Conservation (phyloP, 2,888 invertebrate genomes). For the Macropis europaea region DNA sequence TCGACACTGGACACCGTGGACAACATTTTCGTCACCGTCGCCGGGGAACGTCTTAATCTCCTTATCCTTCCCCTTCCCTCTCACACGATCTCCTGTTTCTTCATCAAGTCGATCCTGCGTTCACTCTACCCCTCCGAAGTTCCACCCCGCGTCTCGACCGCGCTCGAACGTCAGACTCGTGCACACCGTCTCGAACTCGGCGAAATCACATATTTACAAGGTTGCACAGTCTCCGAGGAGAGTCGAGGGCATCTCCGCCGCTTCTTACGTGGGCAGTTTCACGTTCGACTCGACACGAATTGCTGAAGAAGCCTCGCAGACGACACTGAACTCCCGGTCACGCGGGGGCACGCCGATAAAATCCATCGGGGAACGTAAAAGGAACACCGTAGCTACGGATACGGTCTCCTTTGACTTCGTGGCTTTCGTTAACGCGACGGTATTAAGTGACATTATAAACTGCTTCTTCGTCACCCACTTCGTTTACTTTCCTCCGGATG, state of each 20-base stretch:
- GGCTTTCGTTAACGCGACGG: conserved; percentile 37
- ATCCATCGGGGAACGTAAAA: conserved; percentile 38
- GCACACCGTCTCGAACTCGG: neutral
- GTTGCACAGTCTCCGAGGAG: neutral
- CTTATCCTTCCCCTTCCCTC: neutral
- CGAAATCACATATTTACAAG: conserved; percentile 9
- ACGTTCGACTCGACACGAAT: conserved; percentile 8
- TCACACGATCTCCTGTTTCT: neutral
- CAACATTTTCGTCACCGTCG: conserved; percentile 58
- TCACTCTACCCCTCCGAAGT: neutral
- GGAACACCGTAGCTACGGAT: neutral
- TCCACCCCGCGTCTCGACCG: neutral
- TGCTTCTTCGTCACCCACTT: conserved; percentile 49
- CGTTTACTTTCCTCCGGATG: conserved; percentile 8
- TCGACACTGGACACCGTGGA: conserved; percentile 72
- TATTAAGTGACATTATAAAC: conserved; percentile 66
- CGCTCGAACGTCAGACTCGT: neutral
- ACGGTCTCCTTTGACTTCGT: conserved; percentile 20
- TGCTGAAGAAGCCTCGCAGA: neutral
- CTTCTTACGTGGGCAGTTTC: conserved; percentile 46
- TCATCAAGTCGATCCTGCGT: conserved; percentile 1
- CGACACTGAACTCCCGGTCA: neutral
- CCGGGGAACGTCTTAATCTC: neutral
- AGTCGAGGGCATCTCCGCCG: neutral
- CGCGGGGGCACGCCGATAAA: neutral